A percentile compares a stretch with the other conserved stretches of the same genome.
Conservation (phyloP, 1,140 invertebrate genomes). For the Plodia interpunctella region DNA sequence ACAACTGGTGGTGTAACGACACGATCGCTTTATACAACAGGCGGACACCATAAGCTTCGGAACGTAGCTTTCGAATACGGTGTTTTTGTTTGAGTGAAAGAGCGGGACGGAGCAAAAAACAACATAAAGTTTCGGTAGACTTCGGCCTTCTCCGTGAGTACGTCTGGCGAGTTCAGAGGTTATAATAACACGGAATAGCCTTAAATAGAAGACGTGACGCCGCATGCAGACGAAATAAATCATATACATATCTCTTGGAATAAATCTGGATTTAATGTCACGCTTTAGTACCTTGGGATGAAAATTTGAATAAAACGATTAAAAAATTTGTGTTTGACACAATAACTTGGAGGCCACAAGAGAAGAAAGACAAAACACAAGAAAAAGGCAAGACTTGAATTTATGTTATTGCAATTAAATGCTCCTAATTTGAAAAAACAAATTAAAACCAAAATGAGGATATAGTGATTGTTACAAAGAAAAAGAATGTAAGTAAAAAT, state of each 20-base stretch:
- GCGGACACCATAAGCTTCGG: slow-evolving; percentile 29
- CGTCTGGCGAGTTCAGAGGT: slow-evolving; percentile 34
- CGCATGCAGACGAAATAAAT: slow-evolving; percentile 7
- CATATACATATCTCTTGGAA: not conserved
- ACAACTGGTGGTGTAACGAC: slow-evolving; percentile 21
- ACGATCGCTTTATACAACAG: slow-evolving; percentile 32
- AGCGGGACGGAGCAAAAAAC: slow-evolving; percentile 59
- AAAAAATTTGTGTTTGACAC: no score
- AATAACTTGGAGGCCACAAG: no score
- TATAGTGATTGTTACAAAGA: no score
- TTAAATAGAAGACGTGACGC: slow-evolving; percentile 4
- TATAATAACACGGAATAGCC: slow-evolving; percentile 38
- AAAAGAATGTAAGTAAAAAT: no score
- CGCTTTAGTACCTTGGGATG: not conserved
- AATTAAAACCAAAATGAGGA: no score
- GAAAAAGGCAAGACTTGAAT: no score
- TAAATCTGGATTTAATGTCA: not conserved
- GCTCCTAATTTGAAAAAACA: no score
- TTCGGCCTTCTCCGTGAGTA: slow-evolving; percentile 50
- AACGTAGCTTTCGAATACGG: slow-evolving; percentile 34
- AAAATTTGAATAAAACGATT: no score
- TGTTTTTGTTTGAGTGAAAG: slow-evolving; percentile 54
- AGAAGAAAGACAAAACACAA: no score
- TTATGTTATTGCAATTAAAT: no score
- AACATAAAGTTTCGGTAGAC: slow-evolving; percentile 56